Evolutionary conservation across 2,797 vertebrate species (phyloP).

Genomic region (Gephyroberyx darwinii): DNA sequence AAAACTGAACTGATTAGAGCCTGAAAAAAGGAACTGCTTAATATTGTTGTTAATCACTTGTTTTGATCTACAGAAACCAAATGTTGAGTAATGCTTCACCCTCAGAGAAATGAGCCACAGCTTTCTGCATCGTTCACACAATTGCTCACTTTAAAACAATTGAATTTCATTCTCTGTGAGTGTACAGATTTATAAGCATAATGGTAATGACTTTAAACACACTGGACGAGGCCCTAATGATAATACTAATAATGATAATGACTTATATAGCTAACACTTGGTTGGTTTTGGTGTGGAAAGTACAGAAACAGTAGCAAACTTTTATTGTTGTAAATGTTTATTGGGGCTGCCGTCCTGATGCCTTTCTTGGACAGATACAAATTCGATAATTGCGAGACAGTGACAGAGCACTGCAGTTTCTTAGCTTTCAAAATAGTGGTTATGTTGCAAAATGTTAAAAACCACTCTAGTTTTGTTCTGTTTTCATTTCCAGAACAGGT

Average conservation of each 20-base stretch:
- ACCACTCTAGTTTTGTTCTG: conserved; percentile 40
- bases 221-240: too few relatives aligned
- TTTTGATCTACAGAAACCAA: background rate
- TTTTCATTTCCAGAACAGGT: conserved; percentile 40
- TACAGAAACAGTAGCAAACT: too few relatives aligned
- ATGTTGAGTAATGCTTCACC: background rate
- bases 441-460: conserved; percentile 47
- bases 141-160: background rate
- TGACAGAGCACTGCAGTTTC: conserved; percentile 4
- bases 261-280: too few relatives aligned
- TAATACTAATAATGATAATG: too few relatives aligned
- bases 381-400: too few relatives aligned
- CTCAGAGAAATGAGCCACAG: background rate
- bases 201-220: too few relatives aligned
- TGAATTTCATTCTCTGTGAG: background rate
- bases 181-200: background rate
- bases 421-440: conserved; percentile 15
- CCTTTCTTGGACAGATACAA: too few relatives aligned
- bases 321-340: too few relatives aligned
- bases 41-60: background rate
- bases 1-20: too few relatives aligned
- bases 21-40: too few relatives aligned
- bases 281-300: too few relatives aligned
- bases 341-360: too few relatives aligned
- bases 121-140: conserved; percentile 4